A percentile compares a stretch with the other conserved stretches of the same genome.
These are phyloP conservation scores for Mamestra brassicae DNA, from an alignment of 2,888 invertebrate genomes.

Conservation along the genomic window DNA sequence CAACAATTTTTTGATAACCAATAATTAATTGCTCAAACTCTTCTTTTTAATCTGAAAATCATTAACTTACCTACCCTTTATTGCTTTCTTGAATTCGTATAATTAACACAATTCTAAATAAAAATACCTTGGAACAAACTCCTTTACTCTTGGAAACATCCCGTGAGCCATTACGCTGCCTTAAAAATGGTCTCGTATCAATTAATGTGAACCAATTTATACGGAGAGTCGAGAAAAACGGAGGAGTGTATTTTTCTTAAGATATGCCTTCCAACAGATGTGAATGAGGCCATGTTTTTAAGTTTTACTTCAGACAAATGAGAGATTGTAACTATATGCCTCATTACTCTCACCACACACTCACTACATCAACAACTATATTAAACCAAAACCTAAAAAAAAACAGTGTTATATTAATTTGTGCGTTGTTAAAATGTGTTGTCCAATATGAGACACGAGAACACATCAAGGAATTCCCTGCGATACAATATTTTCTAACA, in stretches of 20 bases:
- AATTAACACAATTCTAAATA: constrained; percentile 16
- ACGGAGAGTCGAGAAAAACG: neutral
- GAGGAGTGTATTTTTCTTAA: neutral
- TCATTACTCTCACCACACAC: too few species aligned
- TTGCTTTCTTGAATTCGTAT: constrained; percentile 15
- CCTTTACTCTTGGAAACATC: constrained; percentile 40
- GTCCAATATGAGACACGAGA: too few species aligned
- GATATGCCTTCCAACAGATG: neutral
- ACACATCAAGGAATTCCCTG: too few species aligned
- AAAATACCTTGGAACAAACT: constrained; percentile 38
- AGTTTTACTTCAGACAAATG: neutral
- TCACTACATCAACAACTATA: too few species aligned
- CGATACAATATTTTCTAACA: too few species aligned
- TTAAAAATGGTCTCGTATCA: constrained; percentile 49
- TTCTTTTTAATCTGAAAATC: neutral
- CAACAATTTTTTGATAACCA: too few species aligned
- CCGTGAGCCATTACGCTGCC: constrained; percentile 38
- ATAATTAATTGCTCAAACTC: neutral
- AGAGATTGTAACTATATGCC: too few species aligned
- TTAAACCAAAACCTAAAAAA: too few species aligned
- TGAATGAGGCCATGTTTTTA: neutral
- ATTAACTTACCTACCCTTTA: constrained; percentile 2
- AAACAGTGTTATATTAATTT: too few species aligned
- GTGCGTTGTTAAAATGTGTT: too few species aligned
- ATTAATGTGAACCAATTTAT: constrained; percentile 45